phyloP scores from a whole-genome alignment of 2,888 invertebrate species.

The Agrenia bidenticulata region DNA sequence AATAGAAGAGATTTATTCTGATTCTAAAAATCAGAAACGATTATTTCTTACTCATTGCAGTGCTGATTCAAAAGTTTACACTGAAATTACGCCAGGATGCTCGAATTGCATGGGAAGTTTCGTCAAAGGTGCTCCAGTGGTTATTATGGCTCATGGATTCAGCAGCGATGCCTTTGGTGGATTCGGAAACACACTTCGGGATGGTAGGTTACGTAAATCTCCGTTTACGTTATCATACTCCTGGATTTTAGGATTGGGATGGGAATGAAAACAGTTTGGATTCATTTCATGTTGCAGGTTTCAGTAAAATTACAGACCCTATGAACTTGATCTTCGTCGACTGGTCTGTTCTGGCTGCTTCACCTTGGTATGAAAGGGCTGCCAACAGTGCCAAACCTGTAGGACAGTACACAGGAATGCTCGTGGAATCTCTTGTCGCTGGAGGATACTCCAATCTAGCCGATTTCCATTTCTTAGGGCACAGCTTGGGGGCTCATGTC shows the following conservation, averaged over 20 bases:
- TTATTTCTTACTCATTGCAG: too few relatives aligned
- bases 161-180: constrained; percentile 32
- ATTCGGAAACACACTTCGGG: constrained; percentile 24
- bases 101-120: constrained; percentile 24
- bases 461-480: constrained; percentile 64
- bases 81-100: constrained; percentile 18
- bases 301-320: background rate
- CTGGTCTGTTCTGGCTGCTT: constrained; percentile 63
- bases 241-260: too few relatives aligned
- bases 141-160: constrained; percentile 49
- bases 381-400: constrained; percentile 65
- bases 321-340: constrained; percentile 64
- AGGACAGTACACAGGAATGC: constrained; percentile 62
- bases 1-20: background rate
- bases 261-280: too few relatives aligned
- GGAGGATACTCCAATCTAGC: constrained; percentile 61
- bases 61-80: background rate
- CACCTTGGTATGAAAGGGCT: constrained; percentile 66
- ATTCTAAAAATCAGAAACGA: too few relatives aligned
- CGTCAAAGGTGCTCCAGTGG: constrained; percentile 33
- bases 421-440: constrained; percentile 64
- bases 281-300: background rate
- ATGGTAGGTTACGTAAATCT: constrained; percentile 23
- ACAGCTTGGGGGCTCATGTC: constrained; percentile 67
- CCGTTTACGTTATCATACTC: too few relatives aligned